These are phyloP conservation scores for Dexiosoma caninum DNA, from an alignment of 2,888 invertebrate genomes.

Conservation along the genomic window DNA sequence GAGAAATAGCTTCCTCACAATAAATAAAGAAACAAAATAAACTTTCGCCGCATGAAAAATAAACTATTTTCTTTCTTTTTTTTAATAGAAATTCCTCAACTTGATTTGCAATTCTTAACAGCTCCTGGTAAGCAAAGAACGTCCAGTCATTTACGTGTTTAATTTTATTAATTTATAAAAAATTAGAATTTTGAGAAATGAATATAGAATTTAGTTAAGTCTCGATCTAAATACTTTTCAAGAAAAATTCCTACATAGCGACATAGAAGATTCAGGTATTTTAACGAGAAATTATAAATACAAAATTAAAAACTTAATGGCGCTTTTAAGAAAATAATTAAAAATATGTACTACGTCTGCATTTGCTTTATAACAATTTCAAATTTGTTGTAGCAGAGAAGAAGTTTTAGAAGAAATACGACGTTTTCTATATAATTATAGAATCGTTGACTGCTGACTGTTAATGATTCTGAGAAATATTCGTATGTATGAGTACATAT, in stretches of 20 bases:
- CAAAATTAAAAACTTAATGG: neutral
- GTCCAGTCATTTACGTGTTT: slow-evolving; percentile 41
- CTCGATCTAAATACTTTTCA: neutral
- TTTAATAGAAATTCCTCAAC: slow-evolving; percentile 31
- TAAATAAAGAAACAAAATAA: neutral
- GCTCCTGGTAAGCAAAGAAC: neutral
- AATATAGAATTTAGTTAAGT: slow-evolving; percentile 24
- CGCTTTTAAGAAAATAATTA: neutral
- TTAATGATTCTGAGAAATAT: neutral
- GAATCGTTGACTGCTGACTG: neutral
- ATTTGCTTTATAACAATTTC: neutral
- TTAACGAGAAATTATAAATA: neutral
- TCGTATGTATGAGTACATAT: neutral
- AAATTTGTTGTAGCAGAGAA: neutral
- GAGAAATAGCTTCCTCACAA: slow-evolving; percentile 28
- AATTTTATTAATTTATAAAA: slow-evolving; percentile 35
- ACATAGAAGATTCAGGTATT: no score
- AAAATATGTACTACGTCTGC: neutral
- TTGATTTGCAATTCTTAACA: slow-evolving; percentile 37
- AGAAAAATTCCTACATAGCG: no score
- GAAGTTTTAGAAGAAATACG: neutral
- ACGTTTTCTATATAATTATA: neutral
- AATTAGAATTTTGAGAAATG: slow-evolving; percentile 13
- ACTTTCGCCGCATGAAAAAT: slow-evolving; percentile 33
- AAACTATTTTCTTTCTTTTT: neutral